Evolutionary conservation across 2,888 invertebrate genomes (phyloP).

Genomic region (Parasteatoda lunata): DNA sequence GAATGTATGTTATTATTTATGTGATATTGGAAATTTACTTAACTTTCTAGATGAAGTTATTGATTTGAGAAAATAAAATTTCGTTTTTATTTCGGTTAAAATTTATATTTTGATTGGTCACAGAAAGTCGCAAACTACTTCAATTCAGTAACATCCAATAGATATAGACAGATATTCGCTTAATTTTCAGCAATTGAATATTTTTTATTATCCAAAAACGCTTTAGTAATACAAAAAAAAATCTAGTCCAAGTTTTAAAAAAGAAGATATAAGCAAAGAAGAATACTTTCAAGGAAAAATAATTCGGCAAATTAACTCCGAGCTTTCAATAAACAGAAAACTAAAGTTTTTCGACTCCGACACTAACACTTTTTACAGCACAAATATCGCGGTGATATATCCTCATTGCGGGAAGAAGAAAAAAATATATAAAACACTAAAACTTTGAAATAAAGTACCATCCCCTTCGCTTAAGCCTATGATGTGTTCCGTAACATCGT

Average conservation of each 20-base stretch:
- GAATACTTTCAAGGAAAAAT: background rate
- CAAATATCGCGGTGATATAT: conserved; percentile 15
- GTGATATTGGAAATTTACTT: too few relatives aligned
- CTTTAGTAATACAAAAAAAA: background rate
- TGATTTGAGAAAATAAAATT: too few relatives aligned
- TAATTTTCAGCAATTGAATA: too few relatives aligned
- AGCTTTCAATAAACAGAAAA: conserved; percentile 1
- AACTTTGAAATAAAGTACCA: conserved; percentile 1
- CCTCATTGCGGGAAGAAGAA: background rate
- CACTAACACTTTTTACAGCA: conserved; percentile 20
- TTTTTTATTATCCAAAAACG: too few relatives aligned
- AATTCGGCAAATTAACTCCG: background rate
- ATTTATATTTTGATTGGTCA: too few relatives aligned
- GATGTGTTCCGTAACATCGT: conserved; percentile 18
- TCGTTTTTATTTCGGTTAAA: too few relatives aligned
- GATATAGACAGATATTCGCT: too few relatives aligned
- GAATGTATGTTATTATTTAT: too few relatives aligned
- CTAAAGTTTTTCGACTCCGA: background rate
- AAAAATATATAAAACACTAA: conserved; percentile 15
- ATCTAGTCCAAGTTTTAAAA: background rate
- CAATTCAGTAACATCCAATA: too few relatives aligned
- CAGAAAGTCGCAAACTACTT: too few relatives aligned
- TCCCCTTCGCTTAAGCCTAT: background rate
- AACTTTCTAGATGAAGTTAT: too few relatives aligned
- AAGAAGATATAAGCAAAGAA: background rate